These are phyloP conservation scores for Vanessa cardui DNA, from an alignment of 2,888 invertebrate genomes.

Conservation along the genomic window DNA sequence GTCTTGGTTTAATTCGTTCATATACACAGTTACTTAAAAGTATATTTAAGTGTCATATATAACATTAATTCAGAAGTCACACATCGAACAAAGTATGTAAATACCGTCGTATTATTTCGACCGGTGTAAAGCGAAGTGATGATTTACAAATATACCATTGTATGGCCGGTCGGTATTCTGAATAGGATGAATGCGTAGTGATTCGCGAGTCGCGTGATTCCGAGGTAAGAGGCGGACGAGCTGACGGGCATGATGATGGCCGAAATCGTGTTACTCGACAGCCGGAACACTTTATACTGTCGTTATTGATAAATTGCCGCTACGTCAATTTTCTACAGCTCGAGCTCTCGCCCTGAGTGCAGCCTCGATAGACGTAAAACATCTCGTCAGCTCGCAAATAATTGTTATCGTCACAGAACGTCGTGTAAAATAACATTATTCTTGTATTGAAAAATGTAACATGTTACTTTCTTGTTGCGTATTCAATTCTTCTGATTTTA, in stretches of 20 bases:
- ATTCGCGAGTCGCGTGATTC: constrained; percentile 16
- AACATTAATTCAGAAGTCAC: background rate
- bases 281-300: constrained; percentile 78
- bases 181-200: constrained; percentile 21
- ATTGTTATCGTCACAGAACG: constrained; percentile 52
- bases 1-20: no score
- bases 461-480: background rate
- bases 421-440: constrained; percentile 2
- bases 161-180: constrained; percentile 12
- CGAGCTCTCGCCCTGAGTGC: constrained; percentile 54
- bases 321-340: constrained; percentile 64
- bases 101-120: constrained; percentile 6
- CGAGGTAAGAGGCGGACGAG: constrained; percentile 41
- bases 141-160: constrained; percentile 21
- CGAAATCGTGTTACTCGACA: constrained; percentile 65
- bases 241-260: constrained; percentile 51
- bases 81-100: constrained; percentile 5
- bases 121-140: constrained; percentile 11
- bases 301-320: constrained; percentile 81
- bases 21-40: no score
- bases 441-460: background rate
- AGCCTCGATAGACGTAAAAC: constrained; percentile 44
- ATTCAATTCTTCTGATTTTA: background rate
- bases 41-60: background rate
- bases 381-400: constrained; percentile 47